Conservation (phyloP, 2,113 vertebrate species). For the Oncorhynchus keta region DNA sequence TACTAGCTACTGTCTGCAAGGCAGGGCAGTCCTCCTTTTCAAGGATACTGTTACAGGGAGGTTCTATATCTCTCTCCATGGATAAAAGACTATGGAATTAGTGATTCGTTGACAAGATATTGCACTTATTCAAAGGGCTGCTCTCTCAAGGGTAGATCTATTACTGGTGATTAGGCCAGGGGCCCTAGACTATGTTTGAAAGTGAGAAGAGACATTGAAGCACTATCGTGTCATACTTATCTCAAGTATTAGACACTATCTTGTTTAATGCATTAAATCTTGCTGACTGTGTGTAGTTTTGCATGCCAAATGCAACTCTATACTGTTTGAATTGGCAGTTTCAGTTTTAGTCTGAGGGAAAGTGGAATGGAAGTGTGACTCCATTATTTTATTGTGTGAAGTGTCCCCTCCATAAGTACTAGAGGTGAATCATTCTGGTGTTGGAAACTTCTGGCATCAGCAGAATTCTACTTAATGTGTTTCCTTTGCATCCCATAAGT, state of each 20-base stretch:
- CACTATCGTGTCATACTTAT: neutral
- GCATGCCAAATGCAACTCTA: neutral
- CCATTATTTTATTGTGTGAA: too few species aligned
- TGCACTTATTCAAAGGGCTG: neutral
- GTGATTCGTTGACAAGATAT: neutral
- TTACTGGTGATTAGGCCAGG: neutral
- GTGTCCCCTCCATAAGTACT: too few species aligned
- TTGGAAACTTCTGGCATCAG: slow-evolving; percentile 39
- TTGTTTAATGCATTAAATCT: neutral
- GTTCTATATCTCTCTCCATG: neutral
- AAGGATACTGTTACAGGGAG: neutral
- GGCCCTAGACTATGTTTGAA: neutral
- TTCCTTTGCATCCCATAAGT: slow-evolving; percentile 2
- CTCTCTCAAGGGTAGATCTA: neutral
- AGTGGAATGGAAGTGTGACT: neutral
- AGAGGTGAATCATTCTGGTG: neutral
- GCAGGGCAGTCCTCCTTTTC: neutral
- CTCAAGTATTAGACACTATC: neutral
- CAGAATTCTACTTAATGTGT: slow-evolving; percentile 18
- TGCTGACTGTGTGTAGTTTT: neutral
- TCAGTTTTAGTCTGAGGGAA: neutral
- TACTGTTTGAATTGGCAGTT: neutral
- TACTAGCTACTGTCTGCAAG: neutral
- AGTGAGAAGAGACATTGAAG: neutral
- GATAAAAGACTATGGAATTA: neutral